Conservation (phyloP, 2,113 vertebrate species). For the Saguinus midas region DNA sequence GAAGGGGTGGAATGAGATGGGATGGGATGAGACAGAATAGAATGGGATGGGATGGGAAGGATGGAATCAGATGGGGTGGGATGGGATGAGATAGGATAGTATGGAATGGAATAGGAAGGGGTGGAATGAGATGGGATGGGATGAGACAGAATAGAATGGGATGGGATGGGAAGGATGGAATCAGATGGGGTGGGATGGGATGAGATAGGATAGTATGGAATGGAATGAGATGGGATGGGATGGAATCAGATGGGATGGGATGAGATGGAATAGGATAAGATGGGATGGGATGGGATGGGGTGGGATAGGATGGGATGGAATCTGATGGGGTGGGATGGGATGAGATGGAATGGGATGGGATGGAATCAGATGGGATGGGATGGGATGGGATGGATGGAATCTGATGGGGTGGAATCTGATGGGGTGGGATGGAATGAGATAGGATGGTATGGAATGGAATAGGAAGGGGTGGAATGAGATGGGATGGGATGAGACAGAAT, state of each 20-base stretch:
- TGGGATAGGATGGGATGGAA: no score
- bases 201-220: background rate
- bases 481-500: rapidly evolving
- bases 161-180: rapidly evolving
- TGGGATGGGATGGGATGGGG: no score
- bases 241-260: no score
- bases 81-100: rapidly evolving
- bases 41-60: no score
- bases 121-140: no score
- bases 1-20: no score
- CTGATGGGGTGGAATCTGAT: rapidly evolving
- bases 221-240: rapidly evolving
- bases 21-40: no score
- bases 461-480: rapidly evolving
- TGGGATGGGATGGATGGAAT: rapidly evolving
- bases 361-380: rapidly evolving
- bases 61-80: background rate
- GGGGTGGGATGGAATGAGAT: no score
- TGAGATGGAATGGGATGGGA: no score
- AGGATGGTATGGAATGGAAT: background rate
- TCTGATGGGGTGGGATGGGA: no score
- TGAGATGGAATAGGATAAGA: rapidly evolving
- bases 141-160: no score
- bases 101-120: rapidly evolving
- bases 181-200: no score